Evolutionary conservation across 2,888 invertebrate genomes (phyloP).

Genomic region (Eutolmus rufibarbis): DNA sequence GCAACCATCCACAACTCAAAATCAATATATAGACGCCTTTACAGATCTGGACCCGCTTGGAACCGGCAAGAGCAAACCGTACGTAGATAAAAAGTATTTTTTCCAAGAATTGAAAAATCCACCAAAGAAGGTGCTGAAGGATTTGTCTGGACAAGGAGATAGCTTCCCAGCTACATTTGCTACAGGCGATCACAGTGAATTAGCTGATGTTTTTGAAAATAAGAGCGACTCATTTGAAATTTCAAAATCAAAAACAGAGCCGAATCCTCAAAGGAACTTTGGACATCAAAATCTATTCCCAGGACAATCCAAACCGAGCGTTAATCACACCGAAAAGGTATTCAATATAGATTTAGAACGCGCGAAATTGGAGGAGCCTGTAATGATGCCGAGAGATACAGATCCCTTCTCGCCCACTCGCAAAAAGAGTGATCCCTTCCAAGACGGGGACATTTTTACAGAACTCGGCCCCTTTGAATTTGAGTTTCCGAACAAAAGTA

Average conservation of each 20-base stretch:
- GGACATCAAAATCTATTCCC: conserved; percentile 48
- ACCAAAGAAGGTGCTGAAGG: conserved; percentile 90
- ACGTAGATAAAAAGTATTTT: conserved; percentile 94
- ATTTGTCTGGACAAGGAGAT: conserved; percentile 65
- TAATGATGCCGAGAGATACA: conserved; percentile 61
- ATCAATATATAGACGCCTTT: conserved; percentile 79
- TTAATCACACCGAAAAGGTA: conserved; percentile 38
- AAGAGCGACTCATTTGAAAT: not conserved
- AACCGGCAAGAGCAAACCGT: conserved; percentile 89
- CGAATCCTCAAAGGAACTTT: conserved; percentile 24
- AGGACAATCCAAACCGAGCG: conserved; percentile 40
- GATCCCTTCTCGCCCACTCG: conserved; percentile 63
- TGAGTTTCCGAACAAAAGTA: conserved; percentile 47
- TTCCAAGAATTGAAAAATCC: conserved; percentile 95
- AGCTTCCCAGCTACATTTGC: conserved; percentile 48
- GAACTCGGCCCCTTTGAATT: conserved; percentile 62
- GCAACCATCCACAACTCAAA: conserved; percentile 25
- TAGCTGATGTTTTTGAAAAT: conserved; percentile 1
- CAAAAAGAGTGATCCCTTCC: conserved; percentile 73
- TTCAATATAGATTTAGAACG: conserved; percentile 55
- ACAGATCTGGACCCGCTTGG: conserved; percentile 93
- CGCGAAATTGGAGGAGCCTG: conserved; percentile 58
- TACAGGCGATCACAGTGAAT: not conserved
- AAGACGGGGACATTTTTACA: conserved; percentile 63
- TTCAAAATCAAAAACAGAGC: conserved; percentile 32